Conservation (phyloP, 2,888 invertebrate genomes). For the Pogonocherus hispidulus region DNA sequence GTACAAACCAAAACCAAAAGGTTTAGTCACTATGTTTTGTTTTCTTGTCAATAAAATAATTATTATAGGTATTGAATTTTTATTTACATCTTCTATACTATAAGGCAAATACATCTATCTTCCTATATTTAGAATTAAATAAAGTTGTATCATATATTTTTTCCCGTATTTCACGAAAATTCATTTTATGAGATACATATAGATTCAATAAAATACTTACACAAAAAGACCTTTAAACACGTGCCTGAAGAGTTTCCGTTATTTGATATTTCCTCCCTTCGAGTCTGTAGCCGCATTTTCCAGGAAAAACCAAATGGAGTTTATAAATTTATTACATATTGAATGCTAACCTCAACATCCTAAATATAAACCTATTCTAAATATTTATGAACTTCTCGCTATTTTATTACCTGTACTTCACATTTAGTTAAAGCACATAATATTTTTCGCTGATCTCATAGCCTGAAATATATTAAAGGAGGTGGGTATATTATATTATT, state of each 20-base stretch:
- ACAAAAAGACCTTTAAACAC: background rate
- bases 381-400: slow-evolving; percentile 7
- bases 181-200: background rate
- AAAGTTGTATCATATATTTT: too few relatives aligned
- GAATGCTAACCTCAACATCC: slow-evolving; percentile 9
- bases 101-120: too few relatives aligned
- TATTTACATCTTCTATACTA: too few relatives aligned
- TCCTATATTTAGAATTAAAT: too few relatives aligned
- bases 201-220: background rate
- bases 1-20: too few relatives aligned
- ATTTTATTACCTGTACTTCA: slow-evolving; percentile 8
- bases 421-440: background rate
- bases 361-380: slow-evolving; percentile 6
- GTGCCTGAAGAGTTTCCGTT: background rate
- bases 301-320: slow-evolving; percentile 6
- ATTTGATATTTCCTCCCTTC: slow-evolving; percentile 1
- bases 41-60: too few relatives aligned
- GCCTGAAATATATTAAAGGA: too few relatives aligned
- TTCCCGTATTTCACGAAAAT: too few relatives aligned
- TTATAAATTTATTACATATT: slow-evolving; percentile 14
- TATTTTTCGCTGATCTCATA: background rate
- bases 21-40: too few relatives aligned
- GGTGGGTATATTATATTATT: too few relatives aligned
- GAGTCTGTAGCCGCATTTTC: background rate
- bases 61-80: too few relatives aligned